Base-by-base conservation (phyloP, 1,140 invertebrate genomes). In the Scaptomyza pallida region DNA sequence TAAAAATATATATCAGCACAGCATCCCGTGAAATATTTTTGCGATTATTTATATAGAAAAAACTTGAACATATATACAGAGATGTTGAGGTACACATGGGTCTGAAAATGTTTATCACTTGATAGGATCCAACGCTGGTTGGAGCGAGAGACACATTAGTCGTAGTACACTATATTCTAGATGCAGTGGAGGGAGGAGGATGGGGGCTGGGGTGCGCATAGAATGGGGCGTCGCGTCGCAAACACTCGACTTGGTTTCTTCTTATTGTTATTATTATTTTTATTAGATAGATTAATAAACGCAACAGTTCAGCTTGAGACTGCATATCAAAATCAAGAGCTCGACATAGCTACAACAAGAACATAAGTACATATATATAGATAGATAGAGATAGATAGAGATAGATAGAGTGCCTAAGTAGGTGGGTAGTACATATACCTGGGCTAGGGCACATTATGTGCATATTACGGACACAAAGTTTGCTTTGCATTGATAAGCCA, bases 401-500 rank as follows among this genome's bases (percentile, higher is more conserved):
- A 12, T 21, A 35, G 41, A 19, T 26, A 43, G 5, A 17, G 8
- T 51, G 48, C 3, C 2, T 19, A 17, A 21, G 21, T n/a, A n/a
- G n/a, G n/a, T n/a, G n/a, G n/a, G n/a, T n/a, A n/a, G n/a, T n/a
- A n/a, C n/a, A n/a, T n/a, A n/a, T n/a, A n/a, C n/a, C n/a, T n/a
- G n/a, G 26, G 6, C 26, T 45, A 30, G 43, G 26, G 17, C 30
- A 30, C 57, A 37, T 56, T 21, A 64, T 64, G 61, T 55, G 51
- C 43, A 48, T n/a, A n/a, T 57, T 15, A 23, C 35, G 40, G 37
- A 15, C 48, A 17, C 47, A 19, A 45, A 33, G 51, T 26, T 54
- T 12, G 26, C 41, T 41, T 45, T 50, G n/a, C n/a, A n/a, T 13
- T 67, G 64, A 68, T 68, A 61, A 64, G 51, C 13, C 21, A 15